Base-by-base conservation (phyloP, 2,797 vertebrate genomes). In the Iguana delicatissima region DNA sequence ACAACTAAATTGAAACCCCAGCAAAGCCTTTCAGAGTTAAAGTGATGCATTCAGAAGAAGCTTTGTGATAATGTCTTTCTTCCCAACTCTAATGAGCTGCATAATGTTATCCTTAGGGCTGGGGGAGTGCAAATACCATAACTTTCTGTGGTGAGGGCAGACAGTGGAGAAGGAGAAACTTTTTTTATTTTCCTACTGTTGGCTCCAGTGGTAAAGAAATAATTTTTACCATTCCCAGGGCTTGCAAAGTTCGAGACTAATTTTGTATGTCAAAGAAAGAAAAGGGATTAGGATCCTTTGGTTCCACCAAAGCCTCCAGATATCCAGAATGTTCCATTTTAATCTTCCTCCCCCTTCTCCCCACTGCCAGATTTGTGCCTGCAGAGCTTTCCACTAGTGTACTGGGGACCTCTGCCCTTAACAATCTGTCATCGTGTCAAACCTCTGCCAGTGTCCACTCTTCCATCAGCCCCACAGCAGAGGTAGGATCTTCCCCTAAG, bases 1-100 rank as follows among this genome's bases (percentile, higher is more conserved):
- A 92, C 89, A 94, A 93, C 94, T 92, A 95, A 95, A 95, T 90
- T 92, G 91, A 93, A 96, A 95, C 93, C 91, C 32, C 87, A 86
- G 88, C 67, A 95, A 93, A 93, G 91, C 14, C 57, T 94, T 95
- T 92, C 79, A 82, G 91, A 89, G 94, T 89, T 91, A 93, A 93
- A 92, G 92, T 90, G 76, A 90, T 89, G 95, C 93, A 96, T 85
- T 18, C 38, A 79, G 26, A 42, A 79, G 50, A 69, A 64, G 16
- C 57, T 6, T 10, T 18, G 1, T 67, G 29, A 35, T 52, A 22
- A 26, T 35, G 20, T 16, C 10, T 42, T 62, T 38, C 6, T 29
- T 12, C 24, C n/a, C 35, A 80, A 35, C 35, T n/a, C 20, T 42
- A 77, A 77, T 22, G 32, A 16, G 73, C 26, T 14, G 26, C 42